phyloP scores from a whole-genome alignment of 1,140 invertebrate species.

The Leptonema lineaticorne region DNA sequence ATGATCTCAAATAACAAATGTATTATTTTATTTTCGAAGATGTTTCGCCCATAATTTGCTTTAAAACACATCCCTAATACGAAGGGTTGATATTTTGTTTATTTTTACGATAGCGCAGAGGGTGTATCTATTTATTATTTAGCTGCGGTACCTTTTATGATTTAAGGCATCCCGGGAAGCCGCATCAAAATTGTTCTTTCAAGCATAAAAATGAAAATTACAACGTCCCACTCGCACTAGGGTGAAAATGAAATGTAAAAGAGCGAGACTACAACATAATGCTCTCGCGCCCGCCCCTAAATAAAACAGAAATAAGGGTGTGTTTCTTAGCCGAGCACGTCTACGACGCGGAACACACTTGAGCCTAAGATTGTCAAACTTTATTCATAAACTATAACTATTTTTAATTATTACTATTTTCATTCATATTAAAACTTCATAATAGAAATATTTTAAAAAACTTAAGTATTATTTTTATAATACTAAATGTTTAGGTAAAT shows the following conservation, averaged over 20 bases:
- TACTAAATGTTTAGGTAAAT: too few relatives aligned
- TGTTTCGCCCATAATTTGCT: too few relatives aligned
- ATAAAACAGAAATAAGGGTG: slow-evolving; percentile 36
- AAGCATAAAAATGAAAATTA: slow-evolving; percentile 16
- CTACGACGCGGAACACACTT: slow-evolving; percentile 34
- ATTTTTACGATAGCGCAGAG: slow-evolving; percentile 5
- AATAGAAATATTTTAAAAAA: too few relatives aligned
- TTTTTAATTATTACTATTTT: too few relatives aligned
- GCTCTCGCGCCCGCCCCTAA: slow-evolving; percentile 30
- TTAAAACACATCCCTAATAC: too few relatives aligned
- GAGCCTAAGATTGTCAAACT: slow-evolving; percentile 26
- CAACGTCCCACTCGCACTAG: slow-evolving; percentile 7
- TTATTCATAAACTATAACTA: background rate
- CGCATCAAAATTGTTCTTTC: slow-evolving; percentile 19
- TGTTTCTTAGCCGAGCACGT: slow-evolving; percentile 35
- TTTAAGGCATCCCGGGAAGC: slow-evolving; percentile 25
- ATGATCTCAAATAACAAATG: too few relatives aligned
- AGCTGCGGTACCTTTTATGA: slow-evolving; percentile 22
- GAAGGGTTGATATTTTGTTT: slow-evolving; percentile 9
- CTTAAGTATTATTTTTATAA: too few relatives aligned
- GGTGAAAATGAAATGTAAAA: background rate
- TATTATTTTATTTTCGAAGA: too few relatives aligned
- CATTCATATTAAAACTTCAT: too few relatives aligned
- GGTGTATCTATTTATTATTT: slow-evolving; percentile 27
- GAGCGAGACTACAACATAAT: slow-evolving; percentile 19